Evolutionary conservation across 2,888 invertebrate species (phyloP).

Genomic region (Nephrotoma appendiculata): DNA sequence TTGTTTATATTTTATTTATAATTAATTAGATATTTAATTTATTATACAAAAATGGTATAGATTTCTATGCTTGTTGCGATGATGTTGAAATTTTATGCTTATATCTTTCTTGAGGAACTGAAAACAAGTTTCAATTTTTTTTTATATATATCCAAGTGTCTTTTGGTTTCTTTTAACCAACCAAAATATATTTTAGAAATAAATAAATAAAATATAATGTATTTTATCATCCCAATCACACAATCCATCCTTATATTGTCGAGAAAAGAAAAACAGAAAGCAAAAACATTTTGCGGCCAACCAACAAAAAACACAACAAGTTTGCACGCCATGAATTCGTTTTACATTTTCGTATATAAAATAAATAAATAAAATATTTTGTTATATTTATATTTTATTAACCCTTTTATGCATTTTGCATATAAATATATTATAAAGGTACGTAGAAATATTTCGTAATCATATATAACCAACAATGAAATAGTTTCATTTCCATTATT

Average conservation of each 20-base stretch:
- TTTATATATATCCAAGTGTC: neutral
- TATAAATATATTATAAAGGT: neutral
- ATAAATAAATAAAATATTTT: conserved; percentile 2
- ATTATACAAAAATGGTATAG: neutral
- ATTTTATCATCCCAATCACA: neutral
- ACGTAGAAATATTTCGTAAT: neutral
- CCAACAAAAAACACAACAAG: neutral
- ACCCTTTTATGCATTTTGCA: neutral
- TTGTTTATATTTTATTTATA: neutral
- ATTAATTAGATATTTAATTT: neutral
- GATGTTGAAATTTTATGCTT: neutral
- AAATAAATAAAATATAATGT: neutral
- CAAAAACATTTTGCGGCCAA: neutral
- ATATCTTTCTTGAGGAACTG: neutral
- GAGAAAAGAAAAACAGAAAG: neutral
- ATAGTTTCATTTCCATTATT: neutral
- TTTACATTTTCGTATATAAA: conserved; percentile 9
- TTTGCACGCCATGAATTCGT: conserved; percentile 10
- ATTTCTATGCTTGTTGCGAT: neutral
- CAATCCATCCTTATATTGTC: neutral
- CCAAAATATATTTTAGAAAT: neutral
- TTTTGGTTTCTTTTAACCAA: neutral
- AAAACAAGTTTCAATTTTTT: neutral
- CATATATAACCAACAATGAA: neutral
- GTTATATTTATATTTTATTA: neutral